Evolutionary conservation across 1,140 invertebrate species (phyloP).

Genomic region (Atta texana): DNA sequence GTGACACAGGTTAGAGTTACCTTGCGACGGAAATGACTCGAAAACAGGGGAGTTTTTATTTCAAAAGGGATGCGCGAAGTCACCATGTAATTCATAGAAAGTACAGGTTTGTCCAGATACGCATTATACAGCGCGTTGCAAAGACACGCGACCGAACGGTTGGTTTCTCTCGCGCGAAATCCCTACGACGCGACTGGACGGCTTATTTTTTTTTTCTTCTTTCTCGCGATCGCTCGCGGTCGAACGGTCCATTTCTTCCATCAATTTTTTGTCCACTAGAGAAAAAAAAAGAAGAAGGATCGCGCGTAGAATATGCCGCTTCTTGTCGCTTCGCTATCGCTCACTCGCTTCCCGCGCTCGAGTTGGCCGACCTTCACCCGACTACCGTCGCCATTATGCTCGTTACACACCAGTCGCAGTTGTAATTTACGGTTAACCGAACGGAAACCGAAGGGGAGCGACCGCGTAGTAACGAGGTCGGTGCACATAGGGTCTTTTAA

Average conservation of each 20-base stretch:
- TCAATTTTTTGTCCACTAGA: background rate
- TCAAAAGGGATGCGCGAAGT: constrained; percentile 17
- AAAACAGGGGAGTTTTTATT: constrained; percentile 26
- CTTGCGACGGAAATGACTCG: constrained; percentile 43
- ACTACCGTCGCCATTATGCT: constrained; percentile 78
- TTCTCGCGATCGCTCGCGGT: background rate
- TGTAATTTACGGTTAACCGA: constrained; percentile 81
- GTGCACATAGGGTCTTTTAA: constrained; percentile 73
- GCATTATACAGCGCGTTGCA: constrained; percentile 12
- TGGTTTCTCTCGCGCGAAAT: background rate
- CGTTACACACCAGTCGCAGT: constrained; percentile 78
- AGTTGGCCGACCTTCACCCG: constrained; percentile 80
- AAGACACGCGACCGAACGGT: background rate
- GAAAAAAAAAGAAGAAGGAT: constrained; percentile 8
- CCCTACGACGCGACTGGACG: background rate
- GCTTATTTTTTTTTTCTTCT: background rate
- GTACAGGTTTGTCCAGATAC: constrained; percentile 1
- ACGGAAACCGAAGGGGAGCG: constrained; percentile 79
- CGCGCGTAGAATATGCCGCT: constrained; percentile 6
- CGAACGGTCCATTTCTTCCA: constrained; percentile 28
- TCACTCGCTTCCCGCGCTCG: constrained; percentile 70
- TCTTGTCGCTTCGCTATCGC: constrained; percentile 31
- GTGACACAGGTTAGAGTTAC: constrained; percentile 8
- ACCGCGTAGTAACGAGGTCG: constrained; percentile 78
- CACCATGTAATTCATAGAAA: constrained; percentile 4